phyloP scores from a whole-genome alignment of 1,140 invertebrate species.

The Drosophila ficusphila region DNA sequence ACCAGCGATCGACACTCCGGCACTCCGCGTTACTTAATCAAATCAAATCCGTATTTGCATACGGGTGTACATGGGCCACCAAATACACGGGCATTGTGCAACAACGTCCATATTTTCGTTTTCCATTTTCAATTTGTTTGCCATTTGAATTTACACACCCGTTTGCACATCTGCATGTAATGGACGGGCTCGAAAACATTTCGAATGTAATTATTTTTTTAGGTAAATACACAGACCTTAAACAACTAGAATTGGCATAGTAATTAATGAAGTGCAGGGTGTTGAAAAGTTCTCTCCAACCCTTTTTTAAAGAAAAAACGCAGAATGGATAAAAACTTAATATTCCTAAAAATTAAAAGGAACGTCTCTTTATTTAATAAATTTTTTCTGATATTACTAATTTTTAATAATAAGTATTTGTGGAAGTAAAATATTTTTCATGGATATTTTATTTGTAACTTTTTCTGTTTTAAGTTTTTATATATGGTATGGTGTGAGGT shows the following conservation, averaged over 20 bases:
- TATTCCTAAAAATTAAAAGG: not conserved
- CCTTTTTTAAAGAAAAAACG: too few relatives aligned
- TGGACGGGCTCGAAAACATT: slow-evolving; percentile 2
- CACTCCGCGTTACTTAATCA: slow-evolving; percentile 37
- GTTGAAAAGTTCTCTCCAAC: too few relatives aligned
- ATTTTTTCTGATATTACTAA: too few relatives aligned
- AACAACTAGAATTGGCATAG: not conserved
- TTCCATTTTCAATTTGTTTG: slow-evolving; percentile 41
- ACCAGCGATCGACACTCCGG: slow-evolving; percentile 15
- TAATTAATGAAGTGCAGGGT: not conserved
- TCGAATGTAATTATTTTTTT: slow-evolving; percentile 2
- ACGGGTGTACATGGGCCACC: slow-evolving; percentile 6
- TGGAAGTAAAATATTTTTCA: too few relatives aligned
- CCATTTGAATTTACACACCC: slow-evolving; percentile 38
- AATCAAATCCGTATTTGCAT: slow-evolving; percentile 42
- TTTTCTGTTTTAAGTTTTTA: too few relatives aligned
- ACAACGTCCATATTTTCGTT: slow-evolving; percentile 27
- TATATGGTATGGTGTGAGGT: not conserved
- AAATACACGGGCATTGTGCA: slow-evolving; percentile 18
- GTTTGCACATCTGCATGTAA: slow-evolving; percentile 41
- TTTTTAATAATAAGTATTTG: too few relatives aligned
- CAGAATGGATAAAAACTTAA: too few relatives aligned
- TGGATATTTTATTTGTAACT: too few relatives aligned
- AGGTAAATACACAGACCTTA: slow-evolving; percentile 1
- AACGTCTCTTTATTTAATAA: too few relatives aligned